These are phyloP conservation scores for Zosterops japonicus DNA, from an alignment of 2,113 vertebrate species.

Conservation along the genomic window DNA sequence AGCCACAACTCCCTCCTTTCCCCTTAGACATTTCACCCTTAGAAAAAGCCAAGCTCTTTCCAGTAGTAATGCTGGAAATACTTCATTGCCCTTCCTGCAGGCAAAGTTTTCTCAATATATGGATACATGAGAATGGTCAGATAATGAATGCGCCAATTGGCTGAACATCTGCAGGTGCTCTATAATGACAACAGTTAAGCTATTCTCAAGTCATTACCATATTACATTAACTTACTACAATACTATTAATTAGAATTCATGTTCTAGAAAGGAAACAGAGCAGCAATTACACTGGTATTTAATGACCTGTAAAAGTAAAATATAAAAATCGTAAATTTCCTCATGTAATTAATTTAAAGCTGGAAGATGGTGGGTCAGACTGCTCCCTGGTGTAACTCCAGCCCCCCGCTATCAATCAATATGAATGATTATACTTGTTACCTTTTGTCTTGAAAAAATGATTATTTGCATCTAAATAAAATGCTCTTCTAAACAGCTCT, in stretches of 20 bases:
- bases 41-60: not conserved
- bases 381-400: not conserved
- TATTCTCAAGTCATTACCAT: conserved; percentile 61
- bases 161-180: conserved; percentile 53
- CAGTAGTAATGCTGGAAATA: not conserved
- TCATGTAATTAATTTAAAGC: conserved; percentile 29
- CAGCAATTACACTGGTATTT: conserved; percentile 36
- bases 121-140: not conserved
- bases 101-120: not conserved
- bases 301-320: conserved; percentile 47
- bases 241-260: conserved; percentile 57
- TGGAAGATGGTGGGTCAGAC: not conserved
- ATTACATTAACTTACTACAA: conserved; percentile 51
- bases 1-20: not conserved
- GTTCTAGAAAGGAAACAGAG: conserved; percentile 27
- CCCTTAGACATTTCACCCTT: not conserved
- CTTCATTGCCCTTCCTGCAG: not conserved
- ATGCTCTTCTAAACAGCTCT: not conserved
- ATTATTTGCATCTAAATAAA: not conserved
- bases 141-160: conserved; percentile 36
- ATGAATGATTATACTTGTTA: not conserved
- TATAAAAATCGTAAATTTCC: conserved; percentile 22
- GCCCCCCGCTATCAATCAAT: too few species aligned
- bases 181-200: conserved; percentile 65
- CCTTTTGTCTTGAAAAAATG: not conserved